Evolutionary conservation across 2,113 vertebrate genomes (phyloP).

Genomic region (Zosterops pallidus): DNA sequence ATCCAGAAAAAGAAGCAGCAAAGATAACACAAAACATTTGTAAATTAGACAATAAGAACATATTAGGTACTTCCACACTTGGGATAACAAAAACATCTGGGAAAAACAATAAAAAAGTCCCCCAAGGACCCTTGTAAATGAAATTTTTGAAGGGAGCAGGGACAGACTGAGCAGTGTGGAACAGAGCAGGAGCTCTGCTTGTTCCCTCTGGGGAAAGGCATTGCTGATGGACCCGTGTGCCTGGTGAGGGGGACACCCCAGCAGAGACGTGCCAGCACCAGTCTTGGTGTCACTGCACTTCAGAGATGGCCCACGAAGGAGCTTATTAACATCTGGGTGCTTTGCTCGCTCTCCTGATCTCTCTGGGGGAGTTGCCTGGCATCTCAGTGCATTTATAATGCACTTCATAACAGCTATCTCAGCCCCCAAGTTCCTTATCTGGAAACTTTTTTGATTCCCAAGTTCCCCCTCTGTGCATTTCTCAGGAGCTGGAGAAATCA

Average conservation of each 20-base stretch:
- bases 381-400: background rate
- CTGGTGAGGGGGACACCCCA: fast-evolving
- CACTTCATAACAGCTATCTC: background rate
- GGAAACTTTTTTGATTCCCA: background rate
- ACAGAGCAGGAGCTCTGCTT: background rate
- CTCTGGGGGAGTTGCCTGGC: background rate
- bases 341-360: background rate
- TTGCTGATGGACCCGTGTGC: fast-evolving
- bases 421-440: background rate
- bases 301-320: background rate
- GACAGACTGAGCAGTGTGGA: background rate
- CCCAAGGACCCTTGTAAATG: background rate
- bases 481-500: background rate
- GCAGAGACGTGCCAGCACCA: background rate
- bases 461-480: background rate
- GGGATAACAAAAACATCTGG: background rate
- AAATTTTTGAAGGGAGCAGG: background rate
- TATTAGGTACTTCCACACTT: background rate
- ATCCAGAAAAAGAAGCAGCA: conserved; percentile 10
- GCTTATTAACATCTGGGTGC: background rate
- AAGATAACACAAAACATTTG: background rate
- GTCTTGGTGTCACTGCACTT: background rate
- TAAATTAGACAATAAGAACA: background rate
- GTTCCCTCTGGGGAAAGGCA: background rate
- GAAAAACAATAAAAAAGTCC: background rate